Evolutionary conservation across 2,797 vertebrate species (phyloP), one percentile per base, ranked within the genome.

Genomic region (Pterois miles): DNA sequence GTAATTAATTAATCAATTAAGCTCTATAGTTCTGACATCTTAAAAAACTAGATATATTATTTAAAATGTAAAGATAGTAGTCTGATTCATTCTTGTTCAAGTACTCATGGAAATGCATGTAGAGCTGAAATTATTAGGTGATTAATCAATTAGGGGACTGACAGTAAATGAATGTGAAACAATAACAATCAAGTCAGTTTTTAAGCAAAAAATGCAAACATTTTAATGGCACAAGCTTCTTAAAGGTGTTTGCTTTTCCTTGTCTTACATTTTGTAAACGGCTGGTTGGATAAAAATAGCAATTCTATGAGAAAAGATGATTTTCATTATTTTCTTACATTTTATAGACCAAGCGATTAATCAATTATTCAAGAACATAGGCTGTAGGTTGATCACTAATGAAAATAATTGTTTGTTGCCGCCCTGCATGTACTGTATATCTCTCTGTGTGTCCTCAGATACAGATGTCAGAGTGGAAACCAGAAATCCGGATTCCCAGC

Each of bases 381-480:
- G 4, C 33, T 16, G 23, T 22, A 36, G 1, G n/a, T 29, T 12
- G 4, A 2, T 52, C 2, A 2, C 22, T 59, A 23, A 46, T 48
- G 23, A 50, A 71, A 72, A n/a, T 20, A 31, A 46, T 7, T 0
- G 4, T n/a, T 4, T 12, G 5, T 9, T 31, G 4, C 53, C 16
- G 25, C 0, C 4, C 3, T 60, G 9, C 4, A 3, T 20, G 11
- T 20, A 3, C 31, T 62, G 27, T 40, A 12, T 4, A 2, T 59
- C 4, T n/a, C 3, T 76, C 12, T 65, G 1, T 78, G 27, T 81
- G 25, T 80, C 66, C 27, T 38, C 88, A 98, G 98, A 96, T 95
- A 65, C 94, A 96, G 7, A 93, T 95, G 1, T 63, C 93, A 0
- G 96, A 97, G 2, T 99, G 98, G 97, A 98, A 97, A 88, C 97